A percentile compares a stretch with the other conserved stretches of the same genome.
Conservation (phyloP, 2,888 invertebrate genomes). For the Saturnia japonica region DNA sequence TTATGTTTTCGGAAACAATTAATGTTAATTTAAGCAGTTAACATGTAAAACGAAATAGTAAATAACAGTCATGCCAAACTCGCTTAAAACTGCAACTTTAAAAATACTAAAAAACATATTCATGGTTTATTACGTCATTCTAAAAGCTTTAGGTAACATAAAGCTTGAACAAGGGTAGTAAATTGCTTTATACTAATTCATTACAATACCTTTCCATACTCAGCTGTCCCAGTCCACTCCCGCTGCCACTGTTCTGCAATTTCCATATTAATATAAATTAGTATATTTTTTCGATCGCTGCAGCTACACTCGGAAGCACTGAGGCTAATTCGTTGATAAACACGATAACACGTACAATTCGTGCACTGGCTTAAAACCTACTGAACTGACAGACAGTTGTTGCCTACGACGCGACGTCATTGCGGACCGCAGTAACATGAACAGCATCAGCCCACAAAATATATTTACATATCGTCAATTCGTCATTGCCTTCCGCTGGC, state of each 20-base stretch:
- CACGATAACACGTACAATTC: constrained; percentile 58
- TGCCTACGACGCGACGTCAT: neutral
- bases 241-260: constrained; percentile 78
- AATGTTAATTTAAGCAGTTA: neutral
- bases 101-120: constrained; percentile 11
- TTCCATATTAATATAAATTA: constrained; percentile 63
- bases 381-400: constrained; percentile 55
- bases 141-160: constrained; percentile 18
- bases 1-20: neutral
- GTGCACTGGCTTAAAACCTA: constrained; percentile 65
- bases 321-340: constrained; percentile 45
- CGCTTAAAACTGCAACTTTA: neutral
- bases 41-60: neutral
- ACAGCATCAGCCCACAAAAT: constrained; percentile 62
- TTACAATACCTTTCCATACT: constrained; percentile 74
- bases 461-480: constrained; percentile 70
- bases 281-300: constrained; percentile 59
- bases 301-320: constrained; percentile 74
- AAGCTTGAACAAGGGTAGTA: constrained; percentile 16
- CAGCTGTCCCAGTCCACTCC: constrained; percentile 77
- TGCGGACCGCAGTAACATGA: constrained; percentile 31
- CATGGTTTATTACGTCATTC: constrained; percentile 20
- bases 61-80: neutral
- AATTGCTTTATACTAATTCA: neutral
- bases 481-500: constrained; percentile 71